Percentiles rank a stretch among this genome's conserved stretches.
Evolutionary conservation across 53 echinoderm and acorn worm genomes (phyloP).

Genomic region (Mesocentrotus franciscanus): DNA sequence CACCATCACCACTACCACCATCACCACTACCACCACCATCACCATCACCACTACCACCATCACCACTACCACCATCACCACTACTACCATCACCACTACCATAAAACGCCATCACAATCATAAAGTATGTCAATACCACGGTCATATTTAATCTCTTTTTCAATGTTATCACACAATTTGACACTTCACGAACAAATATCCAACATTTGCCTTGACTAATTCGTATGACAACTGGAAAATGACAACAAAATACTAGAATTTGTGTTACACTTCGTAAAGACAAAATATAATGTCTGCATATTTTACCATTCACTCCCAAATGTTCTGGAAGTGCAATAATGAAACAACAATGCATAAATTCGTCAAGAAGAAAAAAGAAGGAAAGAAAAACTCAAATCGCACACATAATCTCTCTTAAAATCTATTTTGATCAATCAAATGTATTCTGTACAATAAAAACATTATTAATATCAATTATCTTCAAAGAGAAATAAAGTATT

Average conservation of each 20-base stretch:
- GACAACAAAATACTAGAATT: not conserved
- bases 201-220: no score
- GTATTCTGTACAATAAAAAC: conserved; percentile 10
- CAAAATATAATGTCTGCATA: conserved; percentile 32
- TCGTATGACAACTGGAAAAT: not conserved
- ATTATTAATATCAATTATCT: not conserved
- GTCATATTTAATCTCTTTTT: no score
- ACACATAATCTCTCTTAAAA: conserved; percentile 12
- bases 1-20: not conserved
- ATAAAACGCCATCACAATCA: not conserved
- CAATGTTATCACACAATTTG: no score
- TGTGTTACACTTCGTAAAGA: not conserved
- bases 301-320: not conserved
- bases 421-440: conserved; percentile 2
- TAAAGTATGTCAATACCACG: no score
- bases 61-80: not conserved
- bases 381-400: not conserved
- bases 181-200: no score
- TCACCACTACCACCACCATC: not conserved
- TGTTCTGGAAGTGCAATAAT: not conserved
- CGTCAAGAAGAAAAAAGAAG: not conserved
- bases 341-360: not conserved
- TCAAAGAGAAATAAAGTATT: not conserved
- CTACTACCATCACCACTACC: not conserved
- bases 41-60: not conserved